These are phyloP conservation scores for Pavo muticus DNA, from an alignment of 2,113 vertebrate species.

Conservation along the genomic window DNA sequence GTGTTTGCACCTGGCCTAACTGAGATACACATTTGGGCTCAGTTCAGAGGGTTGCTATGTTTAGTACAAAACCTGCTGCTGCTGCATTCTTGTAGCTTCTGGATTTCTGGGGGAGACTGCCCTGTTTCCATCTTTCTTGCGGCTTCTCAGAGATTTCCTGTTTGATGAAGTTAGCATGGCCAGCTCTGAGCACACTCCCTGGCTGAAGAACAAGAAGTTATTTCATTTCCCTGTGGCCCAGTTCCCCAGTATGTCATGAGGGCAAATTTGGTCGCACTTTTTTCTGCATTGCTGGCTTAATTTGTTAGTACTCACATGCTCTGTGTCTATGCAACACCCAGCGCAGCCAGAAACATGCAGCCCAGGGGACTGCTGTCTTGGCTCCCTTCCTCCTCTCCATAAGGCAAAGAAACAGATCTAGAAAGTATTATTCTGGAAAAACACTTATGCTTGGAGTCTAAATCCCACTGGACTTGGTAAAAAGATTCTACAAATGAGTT, in stretches of 20 bases:
- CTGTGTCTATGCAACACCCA: neutral
- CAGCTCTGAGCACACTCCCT: neutral
- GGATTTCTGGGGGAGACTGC: neutral
- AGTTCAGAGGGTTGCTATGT: neutral
- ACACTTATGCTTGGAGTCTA: neutral
- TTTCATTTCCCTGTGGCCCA: neutral
- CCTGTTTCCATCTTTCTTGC: neutral
- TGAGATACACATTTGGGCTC: neutral
- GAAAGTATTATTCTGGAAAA: neutral
- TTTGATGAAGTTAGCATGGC: fast-evolving
- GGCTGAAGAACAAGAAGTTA: neutral
- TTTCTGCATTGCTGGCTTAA: neutral
- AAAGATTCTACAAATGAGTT: neutral
- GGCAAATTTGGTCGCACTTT: neutral
- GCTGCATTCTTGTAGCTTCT: neutral
- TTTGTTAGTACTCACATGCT: neutral
- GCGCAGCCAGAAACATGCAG: neutral
- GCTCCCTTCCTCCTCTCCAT: neutral
- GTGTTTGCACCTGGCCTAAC: neutral
- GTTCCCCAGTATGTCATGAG: neutral
- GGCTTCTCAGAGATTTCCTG: neutral
- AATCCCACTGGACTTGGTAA: neutral
- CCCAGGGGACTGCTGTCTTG: neutral
- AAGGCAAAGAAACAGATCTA: neutral
- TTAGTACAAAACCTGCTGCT: neutral